Evolutionary conservation across 2,888 invertebrate species (phyloP).

Genomic region (Lochmaea capreae): DNA sequence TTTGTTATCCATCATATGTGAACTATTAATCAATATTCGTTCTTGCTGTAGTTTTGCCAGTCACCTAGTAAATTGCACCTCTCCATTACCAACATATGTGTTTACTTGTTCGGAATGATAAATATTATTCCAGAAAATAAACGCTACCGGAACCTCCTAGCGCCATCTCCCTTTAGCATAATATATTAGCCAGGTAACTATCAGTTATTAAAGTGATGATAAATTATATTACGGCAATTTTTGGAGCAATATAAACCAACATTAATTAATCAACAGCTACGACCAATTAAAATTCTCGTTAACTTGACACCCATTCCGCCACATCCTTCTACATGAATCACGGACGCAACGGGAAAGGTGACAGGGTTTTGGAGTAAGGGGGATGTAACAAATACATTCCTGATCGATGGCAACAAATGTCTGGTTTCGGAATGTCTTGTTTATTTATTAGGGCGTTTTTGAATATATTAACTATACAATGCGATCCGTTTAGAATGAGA

Average conservation of each 20-base stretch:
- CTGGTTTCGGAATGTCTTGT: not conserved
- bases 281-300: slow-evolving; percentile 32
- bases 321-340: slow-evolving; percentile 9
- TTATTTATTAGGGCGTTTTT: not conserved
- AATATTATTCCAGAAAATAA: slow-evolving; percentile 10
- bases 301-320: slow-evolving; percentile 9
- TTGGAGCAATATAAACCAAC: slow-evolving; percentile 16
- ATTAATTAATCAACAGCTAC: slow-evolving; percentile 28
- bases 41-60: not conserved
- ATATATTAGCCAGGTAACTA: not conserved
- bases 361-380: not conserved
- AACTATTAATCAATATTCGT: not conserved
- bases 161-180: not conserved
- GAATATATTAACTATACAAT: not conserved
- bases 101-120: not conserved
- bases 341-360: not conserved
- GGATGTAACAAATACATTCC: not conserved
- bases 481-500: too few species aligned
- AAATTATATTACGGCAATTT: slow-evolving; percentile 30
- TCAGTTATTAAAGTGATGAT: slow-evolving; percentile 25
- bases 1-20: not conserved
- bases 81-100: not conserved
- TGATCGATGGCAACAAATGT: slow-evolving; percentile 2
- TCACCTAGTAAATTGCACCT: not conserved
- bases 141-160: not conserved